Evolutionary conservation across 53 echinoderm and acorn worm species (phyloP).

Genomic region (Astropecten irregularis): DNA sequence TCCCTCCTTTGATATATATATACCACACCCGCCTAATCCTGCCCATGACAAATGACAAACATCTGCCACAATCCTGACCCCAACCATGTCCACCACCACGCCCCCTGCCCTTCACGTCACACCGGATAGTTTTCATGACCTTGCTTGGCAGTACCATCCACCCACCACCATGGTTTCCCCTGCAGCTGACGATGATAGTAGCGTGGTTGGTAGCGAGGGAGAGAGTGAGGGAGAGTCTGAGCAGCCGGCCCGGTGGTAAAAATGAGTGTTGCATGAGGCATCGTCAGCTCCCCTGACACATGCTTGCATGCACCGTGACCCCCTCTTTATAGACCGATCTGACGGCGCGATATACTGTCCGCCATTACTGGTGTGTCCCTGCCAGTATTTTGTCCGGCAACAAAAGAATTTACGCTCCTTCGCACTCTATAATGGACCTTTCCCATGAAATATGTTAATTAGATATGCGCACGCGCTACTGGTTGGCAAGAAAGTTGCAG

Average conservation of each 20-base stretch:
- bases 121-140: slow-evolving; percentile 54
- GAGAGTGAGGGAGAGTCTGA: background rate
- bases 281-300: too few species aligned
- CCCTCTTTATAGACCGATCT: too few species aligned
- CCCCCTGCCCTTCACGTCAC: too few species aligned
- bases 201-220: slow-evolving; percentile 11
- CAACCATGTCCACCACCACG: background rate
- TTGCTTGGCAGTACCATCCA: slow-evolving; percentile 19
- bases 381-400: too few species aligned
- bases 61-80: background rate
- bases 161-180: background rate
- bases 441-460: too few species aligned
- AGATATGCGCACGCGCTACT: too few species aligned
- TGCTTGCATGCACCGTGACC: too few species aligned
- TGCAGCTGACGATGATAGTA: slow-evolving; percentile 17
- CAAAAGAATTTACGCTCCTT: too few species aligned
- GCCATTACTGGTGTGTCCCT: too few species aligned
- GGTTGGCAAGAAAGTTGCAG: too few species aligned
- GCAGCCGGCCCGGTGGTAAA: slow-evolving; percentile 29
- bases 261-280: slow-evolving; percentile 36
- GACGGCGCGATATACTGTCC: too few species aligned
- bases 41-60: background rate
- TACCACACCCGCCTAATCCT: background rate
- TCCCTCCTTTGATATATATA: background rate
- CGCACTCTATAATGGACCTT: too few species aligned